These are phyloP conservation scores for Lepus oiostolus DNA, from an alignment of 2,797 vertebrate species.

Conservation along the genomic window DNA sequence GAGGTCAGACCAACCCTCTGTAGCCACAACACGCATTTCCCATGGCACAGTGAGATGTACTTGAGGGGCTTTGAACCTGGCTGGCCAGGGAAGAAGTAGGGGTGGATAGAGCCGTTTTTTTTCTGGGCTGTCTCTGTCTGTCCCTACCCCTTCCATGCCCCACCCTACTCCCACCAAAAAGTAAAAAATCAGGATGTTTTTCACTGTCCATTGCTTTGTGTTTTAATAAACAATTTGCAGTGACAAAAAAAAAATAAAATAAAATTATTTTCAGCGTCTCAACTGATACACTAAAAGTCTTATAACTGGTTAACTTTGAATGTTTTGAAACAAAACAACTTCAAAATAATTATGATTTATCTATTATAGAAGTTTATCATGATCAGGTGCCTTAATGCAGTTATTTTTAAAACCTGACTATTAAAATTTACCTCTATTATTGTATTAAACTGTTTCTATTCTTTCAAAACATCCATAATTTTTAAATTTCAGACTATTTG, in stretches of 20 bases:
- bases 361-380: conserved; percentile 8
- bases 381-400: background rate
- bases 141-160: conserved; percentile 62
- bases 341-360: conserved; percentile 31
- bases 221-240: conserved; percentile 88
- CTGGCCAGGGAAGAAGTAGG: conserved; percentile 76
- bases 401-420: conserved; percentile 31
- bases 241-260: too few species aligned
- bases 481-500: background rate
- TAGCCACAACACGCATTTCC: background rate
- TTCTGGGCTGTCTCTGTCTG: conserved; percentile 74
- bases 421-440: background rate
- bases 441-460: conserved; percentile 45
- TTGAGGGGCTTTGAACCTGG: conserved; percentile 73
- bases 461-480: conserved; percentile 49
- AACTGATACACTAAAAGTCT: too few species aligned
- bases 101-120: conserved; percentile 67
- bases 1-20: conserved; percentile 46
- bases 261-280: too few species aligned
- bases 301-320: too few species aligned
- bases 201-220: conserved; percentile 87
- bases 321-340: conserved; percentile 27
- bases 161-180: conserved; percentile 72
- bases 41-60: background rate
- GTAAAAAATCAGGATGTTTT: conserved; percentile 85